Percentiles rank a stretch among this genome's conserved stretches.
These are phyloP conservation scores for Clivina fossor DNA, from an alignment of 2,888 invertebrate species.

Conservation along the genomic window DNA sequence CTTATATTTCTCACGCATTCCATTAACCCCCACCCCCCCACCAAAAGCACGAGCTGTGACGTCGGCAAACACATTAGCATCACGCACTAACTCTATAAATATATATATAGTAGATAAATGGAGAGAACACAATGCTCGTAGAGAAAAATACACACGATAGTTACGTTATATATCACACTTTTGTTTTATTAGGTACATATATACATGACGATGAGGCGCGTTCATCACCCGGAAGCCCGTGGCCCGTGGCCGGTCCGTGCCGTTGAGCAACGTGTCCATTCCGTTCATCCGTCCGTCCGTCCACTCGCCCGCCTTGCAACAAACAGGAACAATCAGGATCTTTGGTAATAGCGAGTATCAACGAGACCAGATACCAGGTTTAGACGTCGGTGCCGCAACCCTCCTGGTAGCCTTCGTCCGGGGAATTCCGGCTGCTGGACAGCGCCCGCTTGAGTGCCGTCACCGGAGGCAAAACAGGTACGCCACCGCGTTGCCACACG, in stretches of 20 bases:
- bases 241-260: constrained; percentile 14
- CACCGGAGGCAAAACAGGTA: constrained; percentile 82
- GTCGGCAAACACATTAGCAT: neutral
- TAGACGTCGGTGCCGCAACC: constrained; percentile 92
- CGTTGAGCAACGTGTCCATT: constrained; percentile 26
- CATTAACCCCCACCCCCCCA: too few relatives aligned
- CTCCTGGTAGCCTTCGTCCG: constrained; percentile 90
- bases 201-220: constrained; percentile 20
- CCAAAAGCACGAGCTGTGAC: neutral
- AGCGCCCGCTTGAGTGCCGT: constrained; percentile 82
- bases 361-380: too few relatives aligned
- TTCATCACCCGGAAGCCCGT: constrained; percentile 27
- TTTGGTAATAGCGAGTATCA: too few relatives aligned
- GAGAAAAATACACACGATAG: constrained; percentile 16
- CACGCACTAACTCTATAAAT: constrained; percentile 7
- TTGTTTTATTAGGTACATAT: constrained; percentile 20
- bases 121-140: constrained; percentile 15
- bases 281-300: neutral
- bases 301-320: constrained; percentile 5
- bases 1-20: too few relatives aligned
- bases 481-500: constrained; percentile 82
- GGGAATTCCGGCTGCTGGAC: constrained; percentile 80
- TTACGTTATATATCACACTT: constrained; percentile 24
- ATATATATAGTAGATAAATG: constrained; percentile 10
- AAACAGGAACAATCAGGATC: constrained; percentile 35